Percentiles rank a stretch among this genome's conserved stretches.
phyloP scores from a whole-genome alignment of 2,888 invertebrate species.

The Agriopis leucophaearia region DNA sequence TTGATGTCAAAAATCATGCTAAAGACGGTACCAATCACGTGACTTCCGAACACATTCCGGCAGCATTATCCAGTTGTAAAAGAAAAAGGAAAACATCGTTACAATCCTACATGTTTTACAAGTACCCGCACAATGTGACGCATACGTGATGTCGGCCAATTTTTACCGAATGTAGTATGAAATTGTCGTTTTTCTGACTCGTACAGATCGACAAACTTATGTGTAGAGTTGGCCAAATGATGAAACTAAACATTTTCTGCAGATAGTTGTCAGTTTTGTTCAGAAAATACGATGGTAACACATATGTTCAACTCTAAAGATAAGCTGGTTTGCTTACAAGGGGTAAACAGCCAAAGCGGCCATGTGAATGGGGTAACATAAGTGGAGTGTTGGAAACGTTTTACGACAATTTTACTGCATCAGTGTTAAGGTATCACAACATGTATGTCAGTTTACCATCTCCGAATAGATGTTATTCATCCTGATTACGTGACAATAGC shows the following conservation, averaged over 20 bases:
- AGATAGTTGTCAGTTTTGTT: background rate
- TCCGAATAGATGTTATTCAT: constrained; percentile 24
- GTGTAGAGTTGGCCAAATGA: background rate
- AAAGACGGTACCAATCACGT: constrained; percentile 1
- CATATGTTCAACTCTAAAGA: background rate
- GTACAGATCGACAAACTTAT: background rate
- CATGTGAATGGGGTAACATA: constrained; percentile 17
- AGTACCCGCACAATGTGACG: constrained; percentile 6
- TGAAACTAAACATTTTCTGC: background rate
- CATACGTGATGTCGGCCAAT: constrained; percentile 14
- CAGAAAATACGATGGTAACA: background rate
- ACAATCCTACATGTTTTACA: background rate
- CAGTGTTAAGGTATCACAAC: constrained; percentile 6
- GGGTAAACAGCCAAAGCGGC: constrained; percentile 5
- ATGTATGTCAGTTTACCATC: constrained; percentile 9
- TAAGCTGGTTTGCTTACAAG: background rate
- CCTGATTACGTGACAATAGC: constrained; percentile 42
- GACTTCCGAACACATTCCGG: constrained; percentile 1
- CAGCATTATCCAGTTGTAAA: background rate
- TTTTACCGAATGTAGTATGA: constrained; percentile 6
- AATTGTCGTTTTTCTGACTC: background rate
- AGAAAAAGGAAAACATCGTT: constrained; percentile 16
- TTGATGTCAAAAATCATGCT: background rate
- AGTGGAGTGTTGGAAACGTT: constrained; percentile 15
- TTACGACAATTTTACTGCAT: constrained; percentile 29